These are phyloP conservation scores for Leistus spinibarbis DNA, from an alignment of 2,888 invertebrate species.

Conservation along the genomic window DNA sequence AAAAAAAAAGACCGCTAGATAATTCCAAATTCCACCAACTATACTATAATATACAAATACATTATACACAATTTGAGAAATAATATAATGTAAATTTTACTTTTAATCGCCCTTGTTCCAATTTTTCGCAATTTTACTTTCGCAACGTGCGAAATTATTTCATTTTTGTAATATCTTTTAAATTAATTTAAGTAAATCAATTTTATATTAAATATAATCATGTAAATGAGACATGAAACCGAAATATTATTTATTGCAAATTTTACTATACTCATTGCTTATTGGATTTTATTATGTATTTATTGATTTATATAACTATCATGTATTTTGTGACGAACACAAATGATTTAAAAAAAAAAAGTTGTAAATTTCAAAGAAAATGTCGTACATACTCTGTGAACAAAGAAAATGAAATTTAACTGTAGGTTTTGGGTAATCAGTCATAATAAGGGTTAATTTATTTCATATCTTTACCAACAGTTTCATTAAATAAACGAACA, in stretches of 20 bases:
- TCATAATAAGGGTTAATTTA: constrained; percentile 36
- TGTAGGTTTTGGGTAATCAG: constrained; percentile 36
- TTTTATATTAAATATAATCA: neutral
- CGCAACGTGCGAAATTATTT: neutral
- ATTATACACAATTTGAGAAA: constrained; percentile 27
- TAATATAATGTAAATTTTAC: neutral
- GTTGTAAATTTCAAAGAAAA: constrained; percentile 16
- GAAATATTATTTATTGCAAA: neutral
- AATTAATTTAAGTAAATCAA: constrained; percentile 14
- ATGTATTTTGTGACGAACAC: constrained; percentile 20
- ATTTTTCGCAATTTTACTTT: neutral
- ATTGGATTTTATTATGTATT: neutral
- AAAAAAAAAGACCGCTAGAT: neutral
- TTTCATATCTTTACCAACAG: constrained; percentile 36
- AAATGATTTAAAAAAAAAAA: constrained; percentile 25
- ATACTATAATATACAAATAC: constrained; percentile 9
- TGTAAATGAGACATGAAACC: constrained; percentile 16
- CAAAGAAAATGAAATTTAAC: neutral
- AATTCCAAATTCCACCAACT: neutral
- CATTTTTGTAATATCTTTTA: neutral
- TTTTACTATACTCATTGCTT: neutral
- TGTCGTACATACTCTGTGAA: constrained; percentile 22
- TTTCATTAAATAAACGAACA: constrained; percentile 27
- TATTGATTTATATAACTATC: constrained; percentile 23
- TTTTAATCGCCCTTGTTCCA: neutral